A percentile compares a stretch with the other conserved stretches of the same genome.
These are phyloP conservation scores for Cataglyphis hispanica DNA, from an alignment of 1,140 invertebrate species.

Conservation along the genomic window DNA sequence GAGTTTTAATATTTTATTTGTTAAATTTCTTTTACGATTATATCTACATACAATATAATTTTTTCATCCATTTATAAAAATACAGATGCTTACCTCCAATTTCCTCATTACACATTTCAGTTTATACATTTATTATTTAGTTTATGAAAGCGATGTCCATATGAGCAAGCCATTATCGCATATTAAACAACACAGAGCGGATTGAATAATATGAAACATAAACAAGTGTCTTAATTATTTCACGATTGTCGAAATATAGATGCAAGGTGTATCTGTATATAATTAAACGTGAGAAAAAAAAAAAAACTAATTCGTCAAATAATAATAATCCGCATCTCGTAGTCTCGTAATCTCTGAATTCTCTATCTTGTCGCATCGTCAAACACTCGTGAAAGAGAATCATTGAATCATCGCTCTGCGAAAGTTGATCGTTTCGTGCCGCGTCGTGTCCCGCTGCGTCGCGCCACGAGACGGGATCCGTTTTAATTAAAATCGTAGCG, in stretches of 20 bases:
- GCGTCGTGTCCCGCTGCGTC: constrained; percentile 20
- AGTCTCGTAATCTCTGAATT: background rate
- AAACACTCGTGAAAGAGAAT: background rate
- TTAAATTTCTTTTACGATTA: background rate
- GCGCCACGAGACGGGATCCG: constrained; percentile 74
- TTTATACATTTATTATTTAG: constrained; percentile 20
- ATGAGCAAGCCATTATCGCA: background rate
- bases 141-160: constrained; percentile 24
- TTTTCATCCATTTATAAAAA: background rate
- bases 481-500: constrained; percentile 87
- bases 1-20: constrained; percentile 68
- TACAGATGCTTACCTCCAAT: constrained; percentile 17
- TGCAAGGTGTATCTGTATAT: background rate
- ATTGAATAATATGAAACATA: constrained; percentile 10
- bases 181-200: background rate
- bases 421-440: constrained; percentile 10
- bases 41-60: constrained; percentile 11
- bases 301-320: constrained; percentile 1
- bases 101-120: constrained; percentile 40
- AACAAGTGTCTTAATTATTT: constrained; percentile 18
- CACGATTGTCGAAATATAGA: background rate
- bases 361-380: background rate
- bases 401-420: background rate
- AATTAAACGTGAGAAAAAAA: constrained; percentile 6
- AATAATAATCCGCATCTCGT: background rate